phyloP scores from a whole-genome alignment of 1,140 invertebrate species.

The Lordiphosa clarofinis region DNA sequence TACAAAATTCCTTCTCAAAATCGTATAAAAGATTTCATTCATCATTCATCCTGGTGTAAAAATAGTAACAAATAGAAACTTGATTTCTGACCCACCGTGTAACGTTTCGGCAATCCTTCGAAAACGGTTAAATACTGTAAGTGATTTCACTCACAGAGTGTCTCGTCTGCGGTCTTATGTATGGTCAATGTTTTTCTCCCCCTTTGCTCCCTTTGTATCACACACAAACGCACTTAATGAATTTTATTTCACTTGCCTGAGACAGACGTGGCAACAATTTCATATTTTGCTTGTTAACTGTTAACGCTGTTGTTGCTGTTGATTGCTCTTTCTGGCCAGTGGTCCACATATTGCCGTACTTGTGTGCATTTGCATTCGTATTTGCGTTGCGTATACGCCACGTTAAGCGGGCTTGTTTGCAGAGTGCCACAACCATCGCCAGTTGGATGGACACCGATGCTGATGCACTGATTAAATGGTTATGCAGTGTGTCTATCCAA shows the following conservation, averaged over 20 bases:
- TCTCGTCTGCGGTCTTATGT: constrained; percentile 4
- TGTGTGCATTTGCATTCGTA: constrained; percentile 7
- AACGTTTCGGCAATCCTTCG: too few relatives aligned
- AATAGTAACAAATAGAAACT: too few relatives aligned
- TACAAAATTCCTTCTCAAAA: too few relatives aligned
- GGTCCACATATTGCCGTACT: not conserved
- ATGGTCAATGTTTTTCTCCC: not conserved
- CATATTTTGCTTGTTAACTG: constrained; percentile 67
- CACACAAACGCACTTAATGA: constrained; percentile 60
- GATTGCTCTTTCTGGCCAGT: not conserved
- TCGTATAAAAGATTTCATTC: too few relatives aligned
- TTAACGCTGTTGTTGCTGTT: constrained; percentile 36
- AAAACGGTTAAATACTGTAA: too few relatives aligned
- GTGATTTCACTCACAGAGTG: constrained; percentile 5
- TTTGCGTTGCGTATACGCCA: constrained; percentile 42
- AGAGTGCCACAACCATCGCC: constrained; percentile 32
- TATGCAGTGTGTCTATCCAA: constrained; percentile 59
- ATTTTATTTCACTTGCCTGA: constrained; percentile 61
- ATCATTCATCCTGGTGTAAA: too few relatives aligned
- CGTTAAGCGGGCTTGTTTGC: constrained; percentile 18
- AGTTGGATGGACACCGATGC: constrained; percentile 15
- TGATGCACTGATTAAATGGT: constrained; percentile 69
- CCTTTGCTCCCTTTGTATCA: constrained; percentile 15
- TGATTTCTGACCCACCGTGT: too few relatives aligned
- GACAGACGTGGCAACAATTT: constrained; percentile 50